Evolutionary conservation across 1,140 invertebrate species (phyloP).

Genomic region (Sitophilus oryzae): DNA sequence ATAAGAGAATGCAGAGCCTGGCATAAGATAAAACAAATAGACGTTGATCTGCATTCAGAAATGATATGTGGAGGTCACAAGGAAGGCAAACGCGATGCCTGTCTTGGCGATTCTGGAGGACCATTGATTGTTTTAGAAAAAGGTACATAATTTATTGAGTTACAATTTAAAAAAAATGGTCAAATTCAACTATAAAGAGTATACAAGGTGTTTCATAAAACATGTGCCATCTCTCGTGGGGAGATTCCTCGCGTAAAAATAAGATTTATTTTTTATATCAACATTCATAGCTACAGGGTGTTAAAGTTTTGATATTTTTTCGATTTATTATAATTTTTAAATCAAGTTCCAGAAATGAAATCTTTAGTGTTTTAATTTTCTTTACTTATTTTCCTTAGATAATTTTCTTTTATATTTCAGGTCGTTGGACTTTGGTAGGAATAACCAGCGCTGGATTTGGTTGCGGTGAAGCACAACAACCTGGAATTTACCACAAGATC

Average conservation of each 20-base stretch:
- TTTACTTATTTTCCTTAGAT: no score
- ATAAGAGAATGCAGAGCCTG: slow-evolving; percentile 67
- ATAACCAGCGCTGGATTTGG: slow-evolving; percentile 83
- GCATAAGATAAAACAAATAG: slow-evolving; percentile 71
- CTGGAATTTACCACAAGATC: slow-evolving; percentile 78
- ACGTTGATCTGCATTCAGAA: slow-evolving; percentile 64
- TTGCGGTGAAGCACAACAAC: slow-evolving; percentile 78
- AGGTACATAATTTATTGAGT: no score
- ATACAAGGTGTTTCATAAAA: no score
- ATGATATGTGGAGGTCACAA: slow-evolving; percentile 82
- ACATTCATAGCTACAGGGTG: no score
- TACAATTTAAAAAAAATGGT: no score
- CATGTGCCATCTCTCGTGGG: no score
- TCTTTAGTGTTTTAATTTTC: no score
- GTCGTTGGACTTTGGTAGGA: slow-evolving; percentile 71
- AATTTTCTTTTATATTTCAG: no score
- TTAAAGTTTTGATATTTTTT: background rate
- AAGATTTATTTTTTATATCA: no score
- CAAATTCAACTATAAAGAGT: no score
- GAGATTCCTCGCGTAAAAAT: no score
- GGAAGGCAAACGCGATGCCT: slow-evolving; percentile 75
- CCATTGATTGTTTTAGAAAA: slow-evolving; percentile 63
- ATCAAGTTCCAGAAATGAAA: no score
- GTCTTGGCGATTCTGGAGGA: slow-evolving; percentile 78
- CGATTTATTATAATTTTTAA: background rate